Evolutionary conservation across 2,888 invertebrate genomes (phyloP), one percentile per base, ranked within the genome.

Genomic region (Campopleginae sp.): DNA sequence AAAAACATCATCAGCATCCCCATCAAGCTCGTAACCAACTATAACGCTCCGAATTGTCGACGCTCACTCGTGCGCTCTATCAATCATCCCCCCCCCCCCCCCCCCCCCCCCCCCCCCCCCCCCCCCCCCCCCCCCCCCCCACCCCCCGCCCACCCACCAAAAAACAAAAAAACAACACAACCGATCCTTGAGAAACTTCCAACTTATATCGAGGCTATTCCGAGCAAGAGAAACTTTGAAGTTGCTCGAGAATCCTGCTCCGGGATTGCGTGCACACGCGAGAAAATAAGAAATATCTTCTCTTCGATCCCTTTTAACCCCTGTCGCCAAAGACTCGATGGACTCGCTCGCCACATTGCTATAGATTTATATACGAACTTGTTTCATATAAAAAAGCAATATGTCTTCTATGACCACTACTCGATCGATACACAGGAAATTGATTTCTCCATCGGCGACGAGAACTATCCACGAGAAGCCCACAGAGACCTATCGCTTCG

Each of bases 341-440:
- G 19, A 58, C 66, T n/a, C 5, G 23, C 14, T 5, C 23, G 19
- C 2, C 23, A 7, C 48, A 42, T 63, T 70, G 17, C 7, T 38
- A 42, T 70, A 58, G 27, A 72, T 38, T 66, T 66, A 44, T 2
- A 68, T 46, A n/a, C 27, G 27, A 44, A 38, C 33, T 23, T 42
- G 70, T 51, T 66, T 3, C 82, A 61, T 54, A 51, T 54, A 72
- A 75, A 48, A 48, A 63, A 23, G 75, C 75, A 76, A 71, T 82
- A 74, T 80, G 76, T 82, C 82, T 19, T 51, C 65, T 27, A 65
- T 80, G 51, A 27, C 46, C 74, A 33, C 46, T n/a, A 38, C 65
- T 82, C 65, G 27, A 82, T 82, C 85, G 82, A 85, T 72, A 61
- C 33, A 10, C 82, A 66, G 80, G 66, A 85, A 85, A 85, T 85